Conservation (phyloP, 1,140 invertebrate genomes). For the Diplogasteroides magnus region DNA sequence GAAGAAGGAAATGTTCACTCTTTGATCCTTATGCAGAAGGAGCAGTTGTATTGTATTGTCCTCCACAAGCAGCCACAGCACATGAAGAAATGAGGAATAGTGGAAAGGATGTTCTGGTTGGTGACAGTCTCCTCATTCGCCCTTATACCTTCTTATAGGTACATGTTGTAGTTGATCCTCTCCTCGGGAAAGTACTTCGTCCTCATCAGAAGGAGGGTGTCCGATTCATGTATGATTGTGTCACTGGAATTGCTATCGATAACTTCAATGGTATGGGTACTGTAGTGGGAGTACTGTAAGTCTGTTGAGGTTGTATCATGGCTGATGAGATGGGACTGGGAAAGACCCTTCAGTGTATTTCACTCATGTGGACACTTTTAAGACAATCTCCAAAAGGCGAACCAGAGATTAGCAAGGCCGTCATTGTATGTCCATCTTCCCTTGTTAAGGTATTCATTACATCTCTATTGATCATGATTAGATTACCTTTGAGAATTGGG, state of each 20-base stretch:
- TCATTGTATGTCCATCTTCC: constrained; percentile 92
- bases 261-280: background rate
- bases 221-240: constrained; percentile 99
- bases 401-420: constrained; percentile 79
- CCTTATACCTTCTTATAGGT: constrained; percentile 60
- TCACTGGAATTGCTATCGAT: constrained; percentile 82
- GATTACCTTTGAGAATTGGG: constrained; percentile 74
- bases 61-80: constrained; percentile 70
- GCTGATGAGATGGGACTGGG: constrained; percentile 65
- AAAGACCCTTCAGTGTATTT: constrained; percentile 96
- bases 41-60: constrained; percentile 81
- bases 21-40: constrained; percentile 89
- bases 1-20: constrained; percentile 69
- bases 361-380: constrained; percentile 65
- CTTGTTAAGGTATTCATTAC: constrained; percentile 70
- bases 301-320: constrained; percentile 32
- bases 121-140: no score
- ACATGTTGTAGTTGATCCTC: constrained; percentile 88
- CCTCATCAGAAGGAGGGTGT: constrained; percentile 99
- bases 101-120: constrained; percentile 57
- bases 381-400: constrained; percentile 64
- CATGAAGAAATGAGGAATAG: constrained; percentile 77
- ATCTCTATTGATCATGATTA: constrained; percentile 7
- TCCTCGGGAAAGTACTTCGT: constrained; percentile 78
- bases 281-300: background rate